Percentiles rank a stretch among this genome's conserved stretches.
Evolutionary conservation across 2,888 invertebrate species (phyloP).

Genomic region (Euclidia mi): DNA sequence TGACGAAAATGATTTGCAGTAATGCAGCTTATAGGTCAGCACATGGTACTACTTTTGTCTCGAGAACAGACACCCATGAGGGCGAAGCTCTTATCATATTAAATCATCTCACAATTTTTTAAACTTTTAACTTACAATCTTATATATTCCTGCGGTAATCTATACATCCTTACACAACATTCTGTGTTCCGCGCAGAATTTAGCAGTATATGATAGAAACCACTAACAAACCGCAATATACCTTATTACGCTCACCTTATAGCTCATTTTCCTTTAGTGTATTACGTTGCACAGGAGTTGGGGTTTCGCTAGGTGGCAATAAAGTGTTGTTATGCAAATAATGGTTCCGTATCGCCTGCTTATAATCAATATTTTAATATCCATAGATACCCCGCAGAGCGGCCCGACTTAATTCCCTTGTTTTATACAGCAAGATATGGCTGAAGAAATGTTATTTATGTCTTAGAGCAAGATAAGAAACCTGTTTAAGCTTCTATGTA

Average conservation of each 20-base stretch:
- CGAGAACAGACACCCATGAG: too few species aligned
- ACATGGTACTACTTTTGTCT: too few species aligned
- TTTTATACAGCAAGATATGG: conserved; percentile 21
- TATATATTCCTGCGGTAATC: not conserved
- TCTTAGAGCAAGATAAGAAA: too few species aligned
- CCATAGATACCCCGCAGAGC: conserved; percentile 47
- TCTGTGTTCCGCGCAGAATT: conserved; percentile 22
- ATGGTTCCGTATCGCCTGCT: conserved; percentile 41
- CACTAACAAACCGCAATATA: conserved; percentile 6
- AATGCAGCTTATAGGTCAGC: too few species aligned
- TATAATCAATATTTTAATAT: conserved; percentile 57
- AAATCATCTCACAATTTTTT: too few species aligned
- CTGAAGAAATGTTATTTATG: too few species aligned
- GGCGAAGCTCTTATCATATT: too few species aligned
- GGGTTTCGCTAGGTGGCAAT: conserved; percentile 46
- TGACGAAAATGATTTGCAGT: too few species aligned
- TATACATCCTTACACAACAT: conserved; percentile 5
- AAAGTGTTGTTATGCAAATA: conserved; percentile 61
- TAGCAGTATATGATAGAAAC: not conserved
- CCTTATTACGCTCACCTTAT: not conserved
- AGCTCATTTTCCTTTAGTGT: conserved; percentile 1
- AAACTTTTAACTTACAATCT: not conserved
- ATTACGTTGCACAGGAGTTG: conserved; percentile 16
- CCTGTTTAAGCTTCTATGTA: too few species aligned
- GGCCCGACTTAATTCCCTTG: conserved; percentile 14